A percentile compares a stretch with the other conserved stretches of the same genome.
Evolutionary conservation across 1,140 invertebrate genomes (phyloP).

Genomic region (Coenobita brevimanus): DNA sequence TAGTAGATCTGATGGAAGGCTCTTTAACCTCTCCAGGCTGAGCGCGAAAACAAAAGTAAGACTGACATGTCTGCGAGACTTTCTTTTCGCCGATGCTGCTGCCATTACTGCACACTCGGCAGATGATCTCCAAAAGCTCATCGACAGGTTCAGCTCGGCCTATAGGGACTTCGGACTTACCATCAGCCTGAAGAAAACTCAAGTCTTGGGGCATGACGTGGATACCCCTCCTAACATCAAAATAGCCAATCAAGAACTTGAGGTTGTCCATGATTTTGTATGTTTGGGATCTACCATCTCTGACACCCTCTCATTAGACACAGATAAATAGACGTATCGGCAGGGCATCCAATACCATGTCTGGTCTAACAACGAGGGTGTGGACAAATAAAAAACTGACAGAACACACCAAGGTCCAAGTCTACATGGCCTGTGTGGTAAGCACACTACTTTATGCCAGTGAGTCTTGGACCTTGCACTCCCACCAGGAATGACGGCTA

Average conservation of each 20-base stretch:
- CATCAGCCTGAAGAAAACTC: conserved; percentile 1
- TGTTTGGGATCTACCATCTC: conserved; percentile 5
- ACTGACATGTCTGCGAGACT: not conserved
- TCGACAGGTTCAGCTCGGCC: not conserved
- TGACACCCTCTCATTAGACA: conserved; percentile 8
- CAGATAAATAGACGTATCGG: conserved; percentile 4
- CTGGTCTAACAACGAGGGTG: not conserved
- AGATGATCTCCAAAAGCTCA: no score
- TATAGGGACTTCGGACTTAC: not conserved
- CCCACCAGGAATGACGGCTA: not conserved
- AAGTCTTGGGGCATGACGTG: not conserved
- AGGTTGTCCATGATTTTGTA: not conserved
- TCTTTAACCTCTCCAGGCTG: conserved; percentile 5
- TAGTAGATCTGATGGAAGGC: not conserved
- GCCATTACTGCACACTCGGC: not conserved
- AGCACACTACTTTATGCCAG: conserved; percentile 13
- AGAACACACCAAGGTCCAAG: not conserved
- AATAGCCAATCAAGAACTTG: not conserved
- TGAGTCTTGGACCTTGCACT: not conserved
- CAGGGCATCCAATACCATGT: not conserved
- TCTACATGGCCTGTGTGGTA: conserved; percentile 1
- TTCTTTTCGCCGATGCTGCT: not conserved
- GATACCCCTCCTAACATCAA: not conserved
- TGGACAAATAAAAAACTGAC: not conserved
- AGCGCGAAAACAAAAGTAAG: not conserved